Base-by-base conservation (phyloP, 1,140 invertebrate species). In the Sinonovacula constricta region DNA sequence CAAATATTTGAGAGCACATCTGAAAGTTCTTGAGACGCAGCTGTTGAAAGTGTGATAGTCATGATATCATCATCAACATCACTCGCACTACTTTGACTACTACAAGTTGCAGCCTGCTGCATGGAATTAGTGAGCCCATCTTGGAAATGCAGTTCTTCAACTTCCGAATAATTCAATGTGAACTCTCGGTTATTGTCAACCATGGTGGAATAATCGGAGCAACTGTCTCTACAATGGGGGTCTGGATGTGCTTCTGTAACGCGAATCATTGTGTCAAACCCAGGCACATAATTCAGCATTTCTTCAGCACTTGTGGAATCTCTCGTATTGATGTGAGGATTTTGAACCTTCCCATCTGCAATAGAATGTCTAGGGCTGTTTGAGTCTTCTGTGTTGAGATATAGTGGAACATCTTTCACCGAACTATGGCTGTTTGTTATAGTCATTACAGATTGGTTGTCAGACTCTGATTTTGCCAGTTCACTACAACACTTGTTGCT, bases 1-100 rank as follows among this genome's bases (percentile, higher is more conserved):
- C 22, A 70, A 22, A 70, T 36, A 70, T 53, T 45, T 39, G 68
- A 70, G 31, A 70, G 33, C 26, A 53, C 68, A 70, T 70, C 68
- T 12, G 68, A 59, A 7, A 70, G 24, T 10, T 70, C 68, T 34
- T 70, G 68, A 18, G 68, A 70, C 2, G 68, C 53, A 2, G 54
- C 68, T 54, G 56, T 59, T 10, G 68, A 70, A 22, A 70, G 45
- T 33, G 36, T 68, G 15, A 68, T 31, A n/a, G 22, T 51, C 30
- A 31, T 12, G 30, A 31, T 33, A 12, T 63, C 30, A 12, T 26
- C 14, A 33, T 70, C 68, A 15, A 22, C 4, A 26, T 36, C 39
- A 15, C 56, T 18, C 7, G 39, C 18, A 18, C 7, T 10, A 45
- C 7, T 18, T 18, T 18, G 7, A 18, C 39, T 18, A 7, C 18